Conservation (phyloP, 2,888 invertebrate species). For the Plebejus melissa region DNA sequence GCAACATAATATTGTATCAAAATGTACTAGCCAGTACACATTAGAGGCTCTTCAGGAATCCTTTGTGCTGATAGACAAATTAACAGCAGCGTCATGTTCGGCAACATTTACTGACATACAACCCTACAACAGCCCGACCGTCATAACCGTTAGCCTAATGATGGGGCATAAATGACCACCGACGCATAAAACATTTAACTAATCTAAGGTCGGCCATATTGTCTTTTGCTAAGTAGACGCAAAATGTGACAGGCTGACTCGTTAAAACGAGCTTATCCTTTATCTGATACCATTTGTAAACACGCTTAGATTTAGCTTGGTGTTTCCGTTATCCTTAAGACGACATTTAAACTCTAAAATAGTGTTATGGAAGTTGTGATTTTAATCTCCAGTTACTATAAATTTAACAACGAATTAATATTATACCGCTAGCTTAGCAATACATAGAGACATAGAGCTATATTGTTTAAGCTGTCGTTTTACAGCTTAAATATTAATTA, state of each 20-base stretch:
- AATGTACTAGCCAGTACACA: not conserved
- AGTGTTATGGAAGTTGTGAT: not conserved
- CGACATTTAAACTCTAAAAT: not conserved
- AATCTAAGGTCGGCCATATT: constrained; percentile 56
- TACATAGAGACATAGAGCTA: too few relatives aligned
- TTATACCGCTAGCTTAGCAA: too few relatives aligned
- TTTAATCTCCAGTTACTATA: not conserved
- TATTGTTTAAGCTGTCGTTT: too few relatives aligned
- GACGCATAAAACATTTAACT: constrained; percentile 67
- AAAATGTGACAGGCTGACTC: constrained; percentile 30
- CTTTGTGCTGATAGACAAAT: constrained; percentile 15
- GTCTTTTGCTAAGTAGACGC: constrained; percentile 46
- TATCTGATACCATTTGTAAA: constrained; percentile 10
- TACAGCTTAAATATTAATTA: too few relatives aligned
- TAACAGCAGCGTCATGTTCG: constrained; percentile 24
- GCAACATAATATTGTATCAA: not conserved
- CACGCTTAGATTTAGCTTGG: not conserved
- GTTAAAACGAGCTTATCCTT: constrained; percentile 20
- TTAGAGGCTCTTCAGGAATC: not conserved
- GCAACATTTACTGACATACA: constrained; percentile 24
- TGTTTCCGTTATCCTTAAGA: not conserved
- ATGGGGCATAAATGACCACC: constrained; percentile 57
- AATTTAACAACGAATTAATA: too few relatives aligned
- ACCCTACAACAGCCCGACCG: constrained; percentile 36
- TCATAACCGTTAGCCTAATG: constrained; percentile 68